Evolutionary conservation across 2,797 vertebrate genomes (phyloP).

Genomic region (Craterocephalus amniculus): DNA sequence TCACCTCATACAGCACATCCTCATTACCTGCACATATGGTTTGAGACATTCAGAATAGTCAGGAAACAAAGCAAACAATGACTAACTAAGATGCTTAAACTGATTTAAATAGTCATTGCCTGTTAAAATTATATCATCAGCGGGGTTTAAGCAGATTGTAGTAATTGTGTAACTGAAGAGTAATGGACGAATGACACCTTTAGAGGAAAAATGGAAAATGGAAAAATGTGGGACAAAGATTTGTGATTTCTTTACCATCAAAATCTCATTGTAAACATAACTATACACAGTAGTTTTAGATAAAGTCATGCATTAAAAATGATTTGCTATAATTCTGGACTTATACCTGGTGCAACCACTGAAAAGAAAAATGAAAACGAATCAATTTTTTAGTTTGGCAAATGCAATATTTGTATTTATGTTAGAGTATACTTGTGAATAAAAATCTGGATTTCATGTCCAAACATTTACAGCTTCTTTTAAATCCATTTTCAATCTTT

Average conservation of each 20-base stretch:
- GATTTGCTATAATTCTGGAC: too few relatives aligned
- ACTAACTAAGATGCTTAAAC: too few relatives aligned
- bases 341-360: too few relatives aligned
- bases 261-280: neutral
- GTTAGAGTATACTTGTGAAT: neutral
- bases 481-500: neutral
- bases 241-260: neutral
- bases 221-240: neutral
- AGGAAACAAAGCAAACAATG: too few relatives aligned
- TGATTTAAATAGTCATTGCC: too few relatives aligned
- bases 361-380: too few relatives aligned
- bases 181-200: neutral
- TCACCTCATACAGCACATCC: neutral
- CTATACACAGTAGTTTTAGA: neutral
- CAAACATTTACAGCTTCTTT: neutral
- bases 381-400: neutral
- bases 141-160: neutral
- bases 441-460: neutral
- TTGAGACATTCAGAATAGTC: neutral
- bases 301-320: too few relatives aligned
- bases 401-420: too few relatives aligned
- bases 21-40: neutral
- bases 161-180: neutral
- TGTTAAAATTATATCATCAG: too few relatives aligned
- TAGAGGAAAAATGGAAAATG: neutral